Evolutionary conservation across 2,113 vertebrate genomes (phyloP).

Genomic region (Phalacrocorax carbo): DNA sequence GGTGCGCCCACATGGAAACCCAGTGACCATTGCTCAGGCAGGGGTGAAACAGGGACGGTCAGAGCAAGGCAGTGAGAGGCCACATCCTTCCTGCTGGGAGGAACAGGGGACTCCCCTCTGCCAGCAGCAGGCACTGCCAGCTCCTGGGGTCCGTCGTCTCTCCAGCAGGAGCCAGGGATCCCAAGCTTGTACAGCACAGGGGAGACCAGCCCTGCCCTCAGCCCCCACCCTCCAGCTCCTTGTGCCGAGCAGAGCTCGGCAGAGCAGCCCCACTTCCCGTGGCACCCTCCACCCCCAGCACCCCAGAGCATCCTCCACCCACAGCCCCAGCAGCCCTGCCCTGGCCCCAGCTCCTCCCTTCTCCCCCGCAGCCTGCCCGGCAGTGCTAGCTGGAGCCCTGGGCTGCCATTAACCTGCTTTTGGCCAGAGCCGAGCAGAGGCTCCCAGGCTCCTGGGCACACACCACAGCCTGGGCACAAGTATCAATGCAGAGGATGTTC

Average conservation of each 20-base stretch:
- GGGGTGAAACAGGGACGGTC: background rate
- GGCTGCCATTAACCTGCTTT: background rate
- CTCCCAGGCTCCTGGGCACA: background rate
- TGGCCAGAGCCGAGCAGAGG: fast-evolving
- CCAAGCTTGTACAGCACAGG: background rate
- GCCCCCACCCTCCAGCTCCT: background rate
- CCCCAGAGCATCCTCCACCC: background rate
- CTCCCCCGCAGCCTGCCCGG: background rate
- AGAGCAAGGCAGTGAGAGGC: background rate
- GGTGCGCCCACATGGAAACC: background rate
- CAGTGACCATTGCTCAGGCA: background rate
- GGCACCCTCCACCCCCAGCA: too few relatives aligned
- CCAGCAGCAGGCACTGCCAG: background rate
- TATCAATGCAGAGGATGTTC: too few relatives aligned
- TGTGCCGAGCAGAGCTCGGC: background rate
- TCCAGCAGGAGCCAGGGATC: background rate
- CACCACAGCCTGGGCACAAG: background rate
- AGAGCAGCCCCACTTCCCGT: too few relatives aligned
- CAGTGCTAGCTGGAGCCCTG: fast-evolving
- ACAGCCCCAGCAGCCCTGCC: background rate
- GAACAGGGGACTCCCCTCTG: background rate
- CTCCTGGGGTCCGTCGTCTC: background rate
- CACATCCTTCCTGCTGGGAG: background rate
- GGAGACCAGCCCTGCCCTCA: background rate
- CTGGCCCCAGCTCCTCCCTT: background rate